Conservation (phyloP, 2,113 vertebrate species). For the Sminthopsis crassicaudata region DNA sequence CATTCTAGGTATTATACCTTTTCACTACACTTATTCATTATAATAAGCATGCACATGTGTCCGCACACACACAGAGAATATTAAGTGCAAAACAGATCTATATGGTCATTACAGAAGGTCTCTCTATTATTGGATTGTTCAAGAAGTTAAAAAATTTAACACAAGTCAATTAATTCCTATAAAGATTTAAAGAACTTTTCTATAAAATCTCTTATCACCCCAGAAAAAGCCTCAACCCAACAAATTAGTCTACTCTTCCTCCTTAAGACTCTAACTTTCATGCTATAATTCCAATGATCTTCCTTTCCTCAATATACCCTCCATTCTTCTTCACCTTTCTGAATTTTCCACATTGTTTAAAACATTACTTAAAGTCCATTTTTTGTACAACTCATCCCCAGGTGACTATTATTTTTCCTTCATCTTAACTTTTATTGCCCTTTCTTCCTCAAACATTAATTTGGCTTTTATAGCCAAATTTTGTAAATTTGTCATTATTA, state of each 20-base stretch:
- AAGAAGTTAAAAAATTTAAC: not conserved
- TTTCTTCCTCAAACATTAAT: not conserved
- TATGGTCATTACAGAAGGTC: not conserved
- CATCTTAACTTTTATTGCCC: not conserved
- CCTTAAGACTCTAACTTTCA: not conserved
- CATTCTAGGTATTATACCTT: not conserved
- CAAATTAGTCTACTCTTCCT: not conserved
- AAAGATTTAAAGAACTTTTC: slow-evolving; percentile 20
- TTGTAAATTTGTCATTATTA: not conserved
- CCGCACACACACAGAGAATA: slow-evolving; percentile 30
- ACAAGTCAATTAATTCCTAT: not conserved
- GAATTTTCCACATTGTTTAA: not conserved
- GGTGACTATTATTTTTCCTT: not conserved
- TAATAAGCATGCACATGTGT: slow-evolving; percentile 9
- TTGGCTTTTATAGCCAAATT: not conserved
- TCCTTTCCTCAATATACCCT: not conserved
- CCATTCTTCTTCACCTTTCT: not conserved
- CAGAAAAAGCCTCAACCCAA: not conserved
- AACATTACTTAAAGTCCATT: not conserved
- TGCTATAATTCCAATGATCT: not conserved
- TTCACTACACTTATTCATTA: slow-evolving; percentile 17
- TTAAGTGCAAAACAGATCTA: slow-evolving; percentile 7
- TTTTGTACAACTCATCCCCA: not conserved
- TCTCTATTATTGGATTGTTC: not conserved
- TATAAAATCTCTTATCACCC: not conserved